phyloP scores from a whole-genome alignment of 2,113 vertebrate species.

The Meriones unguiculatus region DNA sequence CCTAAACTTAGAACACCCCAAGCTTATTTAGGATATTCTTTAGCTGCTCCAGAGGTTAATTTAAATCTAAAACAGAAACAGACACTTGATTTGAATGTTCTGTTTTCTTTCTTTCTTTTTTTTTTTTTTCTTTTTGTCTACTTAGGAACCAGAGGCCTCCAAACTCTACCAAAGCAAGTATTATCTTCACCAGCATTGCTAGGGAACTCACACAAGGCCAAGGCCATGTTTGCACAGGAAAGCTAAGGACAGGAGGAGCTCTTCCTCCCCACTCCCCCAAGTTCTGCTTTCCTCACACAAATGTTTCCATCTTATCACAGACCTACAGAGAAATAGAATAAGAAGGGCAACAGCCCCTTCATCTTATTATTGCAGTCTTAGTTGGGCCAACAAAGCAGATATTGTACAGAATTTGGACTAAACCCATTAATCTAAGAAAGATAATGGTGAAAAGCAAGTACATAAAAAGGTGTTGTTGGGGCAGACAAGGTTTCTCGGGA shows the following conservation, averaged over 20 bases:
- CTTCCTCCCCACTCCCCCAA: too few species aligned
- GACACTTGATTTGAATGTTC: neutral
- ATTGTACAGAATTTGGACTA: neutral
- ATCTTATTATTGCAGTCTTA: neutral
- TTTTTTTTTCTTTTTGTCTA: neutral
- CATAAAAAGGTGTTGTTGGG: neutral
- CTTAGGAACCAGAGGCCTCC: neutral
- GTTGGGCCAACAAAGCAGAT: conserved; percentile 23
- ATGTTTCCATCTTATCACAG: neutral
- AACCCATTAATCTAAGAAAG: neutral
- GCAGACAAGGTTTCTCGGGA: neutral
- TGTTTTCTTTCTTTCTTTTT: neutral
- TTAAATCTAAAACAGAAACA: neutral
- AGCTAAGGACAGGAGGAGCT: neutral
- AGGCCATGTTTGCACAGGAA: neutral
- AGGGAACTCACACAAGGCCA: neutral
- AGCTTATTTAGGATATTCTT: neutral
- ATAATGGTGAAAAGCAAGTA: neutral
- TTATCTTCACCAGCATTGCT: neutral
- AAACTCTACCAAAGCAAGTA: neutral
- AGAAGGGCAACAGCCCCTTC: neutral
- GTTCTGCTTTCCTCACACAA: neutral
- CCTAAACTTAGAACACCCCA: neutral
- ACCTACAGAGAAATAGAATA: neutral
- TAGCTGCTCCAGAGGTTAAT: neutral